Evolutionary conservation across 2,113 vertebrate species (phyloP).

Genomic region (Parus major): DNA sequence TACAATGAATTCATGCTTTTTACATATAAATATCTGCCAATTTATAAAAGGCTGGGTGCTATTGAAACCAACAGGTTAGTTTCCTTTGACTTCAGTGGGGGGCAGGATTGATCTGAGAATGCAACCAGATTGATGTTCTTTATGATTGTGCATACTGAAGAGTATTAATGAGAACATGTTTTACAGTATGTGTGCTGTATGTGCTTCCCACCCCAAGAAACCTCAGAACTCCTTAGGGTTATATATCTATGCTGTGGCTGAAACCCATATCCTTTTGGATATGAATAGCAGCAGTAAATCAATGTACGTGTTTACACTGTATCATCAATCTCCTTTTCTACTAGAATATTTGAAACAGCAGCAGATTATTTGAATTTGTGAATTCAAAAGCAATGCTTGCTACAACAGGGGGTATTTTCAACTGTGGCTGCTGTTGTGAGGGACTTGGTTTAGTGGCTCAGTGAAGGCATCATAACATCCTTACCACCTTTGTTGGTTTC

Average conservation of each 20-base stretch:
- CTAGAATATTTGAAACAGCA: constrained; percentile 12
- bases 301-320: background rate
- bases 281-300: constrained; percentile 28
- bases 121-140: constrained; percentile 9
- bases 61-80: constrained; percentile 39
- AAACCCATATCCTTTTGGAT: background rate
- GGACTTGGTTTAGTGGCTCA: background rate
- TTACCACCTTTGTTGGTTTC: background rate
- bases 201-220: background rate
- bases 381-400: background rate
- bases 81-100: constrained; percentile 39
- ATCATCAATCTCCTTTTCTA: constrained; percentile 24
- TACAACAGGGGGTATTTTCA: background rate
- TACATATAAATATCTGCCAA: constrained; percentile 20
- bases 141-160: constrained; percentile 28
- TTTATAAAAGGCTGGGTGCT: constrained; percentile 18
- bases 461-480: background rate
- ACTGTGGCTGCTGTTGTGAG: background rate
- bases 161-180: constrained; percentile 37
- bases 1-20: background rate
- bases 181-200: background rate
- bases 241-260: background rate
- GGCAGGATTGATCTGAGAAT: constrained; percentile 40
- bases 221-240: background rate
- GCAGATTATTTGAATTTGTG: background rate